These are phyloP conservation scores for Cydia amplana DNA, from an alignment of 1,140 invertebrate species.

Conservation along the genomic window DNA sequence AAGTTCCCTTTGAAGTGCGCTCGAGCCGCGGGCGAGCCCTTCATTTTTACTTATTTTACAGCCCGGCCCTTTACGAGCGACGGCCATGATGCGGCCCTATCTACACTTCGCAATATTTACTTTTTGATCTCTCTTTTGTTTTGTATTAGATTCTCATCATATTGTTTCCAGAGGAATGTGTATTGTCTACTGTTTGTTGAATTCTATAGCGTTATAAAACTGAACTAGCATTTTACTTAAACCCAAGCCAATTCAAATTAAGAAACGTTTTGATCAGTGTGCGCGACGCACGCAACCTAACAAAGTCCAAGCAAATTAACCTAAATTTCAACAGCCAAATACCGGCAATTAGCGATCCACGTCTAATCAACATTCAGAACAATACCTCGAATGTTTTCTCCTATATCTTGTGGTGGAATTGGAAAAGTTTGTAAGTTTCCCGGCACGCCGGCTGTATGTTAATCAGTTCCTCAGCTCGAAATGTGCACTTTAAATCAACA, in stretches of 20 bases:
- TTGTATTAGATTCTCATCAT: constrained; percentile 32
- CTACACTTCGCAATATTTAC: constrained; percentile 39
- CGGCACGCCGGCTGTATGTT: constrained; percentile 34
- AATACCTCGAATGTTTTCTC: constrained; percentile 24
- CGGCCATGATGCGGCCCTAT: constrained; percentile 49
- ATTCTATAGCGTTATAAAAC: constrained; percentile 20
- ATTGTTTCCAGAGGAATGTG: constrained; percentile 13
- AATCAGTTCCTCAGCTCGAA: constrained; percentile 45
- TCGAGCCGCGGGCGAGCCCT: constrained; percentile 50
- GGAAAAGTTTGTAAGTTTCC: constrained; percentile 58
- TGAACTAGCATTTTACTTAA: not conserved
- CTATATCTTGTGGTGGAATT: constrained; percentile 50
- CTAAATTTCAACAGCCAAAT: not conserved
- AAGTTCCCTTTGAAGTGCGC: constrained; percentile 64
- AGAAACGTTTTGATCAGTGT: not conserved
- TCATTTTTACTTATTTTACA: constrained; percentile 70
- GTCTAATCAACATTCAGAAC: constrained; percentile 23
- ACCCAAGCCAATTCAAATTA: not conserved
- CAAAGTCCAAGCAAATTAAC: constrained; percentile 11
- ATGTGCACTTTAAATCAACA: constrained; percentile 44
- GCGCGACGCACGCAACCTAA: not conserved
- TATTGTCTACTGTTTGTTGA: constrained; percentile 21
- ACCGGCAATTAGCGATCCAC: constrained; percentile 1
- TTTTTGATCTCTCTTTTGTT: constrained; percentile 34
- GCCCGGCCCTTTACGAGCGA: constrained; percentile 54